Percentiles rank a stretch among this genome's conserved stretches.
phyloP scores from a whole-genome alignment of 2,113 vertebrate species.

The Alligator mississippiensis region DNA sequence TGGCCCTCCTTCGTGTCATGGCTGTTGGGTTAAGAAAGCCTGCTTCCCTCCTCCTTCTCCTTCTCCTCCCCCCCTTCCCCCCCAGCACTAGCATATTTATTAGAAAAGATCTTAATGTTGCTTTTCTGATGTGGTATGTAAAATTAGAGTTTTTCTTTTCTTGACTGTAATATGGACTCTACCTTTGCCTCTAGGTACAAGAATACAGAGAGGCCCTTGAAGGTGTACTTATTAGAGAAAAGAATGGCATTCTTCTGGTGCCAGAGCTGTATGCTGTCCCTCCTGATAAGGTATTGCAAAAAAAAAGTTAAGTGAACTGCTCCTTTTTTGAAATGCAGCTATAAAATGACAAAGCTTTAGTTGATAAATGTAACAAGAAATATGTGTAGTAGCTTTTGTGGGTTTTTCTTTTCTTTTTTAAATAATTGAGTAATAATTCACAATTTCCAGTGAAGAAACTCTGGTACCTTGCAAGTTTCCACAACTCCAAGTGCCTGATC shows the following conservation, averaged over 20 bases:
- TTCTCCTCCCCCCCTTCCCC: rapidly evolving
- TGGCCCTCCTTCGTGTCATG: no score
- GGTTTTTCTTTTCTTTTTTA: background rate
- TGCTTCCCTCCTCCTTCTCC: rapidly evolving
- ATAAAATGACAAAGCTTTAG: background rate
- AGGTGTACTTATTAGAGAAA: conserved; percentile 91
- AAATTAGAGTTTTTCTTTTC: background rate
- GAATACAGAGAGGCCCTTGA: conserved; percentile 96
- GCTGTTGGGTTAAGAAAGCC: background rate
- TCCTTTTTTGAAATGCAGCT: background rate
- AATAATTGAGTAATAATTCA: background rate
- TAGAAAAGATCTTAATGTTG: background rate
- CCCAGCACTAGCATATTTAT: background rate
- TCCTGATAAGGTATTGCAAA: conserved; percentile 85
- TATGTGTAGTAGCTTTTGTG: background rate
- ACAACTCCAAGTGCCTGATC: background rate
- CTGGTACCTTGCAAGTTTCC: background rate
- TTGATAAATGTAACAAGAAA: background rate
- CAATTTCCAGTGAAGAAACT: background rate
- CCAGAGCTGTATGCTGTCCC: conserved; percentile 96
- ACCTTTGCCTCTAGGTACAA: conserved; percentile 82
- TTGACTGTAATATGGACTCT: background rate
- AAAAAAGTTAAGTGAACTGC: background rate
- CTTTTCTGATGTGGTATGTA: background rate
- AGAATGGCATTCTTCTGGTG: conserved; percentile 91